Percentiles rank a stretch among this genome's conserved stretches.
phyloP scores from a whole-genome alignment of 2,113 vertebrate genomes.

The Lycocorax pyrrhopterus region DNA sequence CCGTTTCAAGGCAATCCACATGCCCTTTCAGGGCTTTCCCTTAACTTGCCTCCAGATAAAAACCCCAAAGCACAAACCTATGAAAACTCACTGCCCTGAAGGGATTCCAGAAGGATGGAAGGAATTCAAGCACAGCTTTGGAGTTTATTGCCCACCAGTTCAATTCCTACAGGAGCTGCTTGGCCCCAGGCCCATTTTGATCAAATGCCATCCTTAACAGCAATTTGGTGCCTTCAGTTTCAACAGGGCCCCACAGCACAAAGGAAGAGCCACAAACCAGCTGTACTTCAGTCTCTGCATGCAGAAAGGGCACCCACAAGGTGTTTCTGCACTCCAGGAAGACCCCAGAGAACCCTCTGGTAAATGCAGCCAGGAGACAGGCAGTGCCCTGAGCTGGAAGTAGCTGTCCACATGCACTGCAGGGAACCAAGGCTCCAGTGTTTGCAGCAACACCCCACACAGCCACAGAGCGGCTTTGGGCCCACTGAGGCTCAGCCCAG shows the following conservation, averaged over 20 bases:
- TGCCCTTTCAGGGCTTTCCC: not conserved
- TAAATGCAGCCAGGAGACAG: not conserved
- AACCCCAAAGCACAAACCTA: not conserved
- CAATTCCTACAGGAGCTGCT: not conserved
- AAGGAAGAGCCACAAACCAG: not conserved
- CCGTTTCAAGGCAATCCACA: accelerated
- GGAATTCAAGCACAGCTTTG: not conserved
- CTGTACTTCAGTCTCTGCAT: not conserved
- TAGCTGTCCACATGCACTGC: accelerated
- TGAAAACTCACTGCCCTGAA: not conserved
- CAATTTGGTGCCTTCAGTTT: not conserved
- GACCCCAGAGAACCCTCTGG: not conserved
- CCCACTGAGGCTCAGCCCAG: not conserved
- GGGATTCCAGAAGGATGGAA: not conserved
- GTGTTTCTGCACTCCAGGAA: not conserved
- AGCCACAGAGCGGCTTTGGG: not conserved
- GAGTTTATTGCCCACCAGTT: not conserved
- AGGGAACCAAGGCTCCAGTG: not conserved
- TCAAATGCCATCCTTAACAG: not conserved
- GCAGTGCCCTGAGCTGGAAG: not conserved
- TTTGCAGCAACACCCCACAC: accelerated
- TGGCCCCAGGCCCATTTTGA: too few relatives aligned
- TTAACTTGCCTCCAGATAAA: not conserved
- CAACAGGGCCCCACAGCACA: not conserved
- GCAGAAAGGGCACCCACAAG: not conserved